A percentile compares a stretch with the other conserved stretches of the same genome.
Evolutionary conservation across 2,888 invertebrate species (phyloP).

Genomic region (Chrysolina haemoptera): DNA sequence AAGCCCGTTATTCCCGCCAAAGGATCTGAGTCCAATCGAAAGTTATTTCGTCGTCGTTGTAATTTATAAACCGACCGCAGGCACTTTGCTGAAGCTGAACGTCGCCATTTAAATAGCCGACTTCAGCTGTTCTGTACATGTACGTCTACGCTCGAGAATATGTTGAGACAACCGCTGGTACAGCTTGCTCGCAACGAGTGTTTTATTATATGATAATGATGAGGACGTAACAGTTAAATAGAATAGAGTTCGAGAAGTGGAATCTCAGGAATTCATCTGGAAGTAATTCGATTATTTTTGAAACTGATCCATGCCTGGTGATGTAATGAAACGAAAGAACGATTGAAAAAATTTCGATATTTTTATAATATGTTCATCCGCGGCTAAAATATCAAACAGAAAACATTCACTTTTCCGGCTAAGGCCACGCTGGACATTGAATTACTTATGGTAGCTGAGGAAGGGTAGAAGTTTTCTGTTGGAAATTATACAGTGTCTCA

Average conservation of each 20-base stretch:
- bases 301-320: no score
- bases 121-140: constrained; percentile 17
- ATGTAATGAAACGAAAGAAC: no score
- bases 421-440: no score
- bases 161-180: constrained; percentile 7
- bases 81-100: constrained; percentile 16
- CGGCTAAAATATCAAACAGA: no score
- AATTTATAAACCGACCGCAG: constrained; percentile 13
- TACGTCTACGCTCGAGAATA: constrained; percentile 12
- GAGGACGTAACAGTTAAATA: not conserved
- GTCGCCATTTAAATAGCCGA: constrained; percentile 16
- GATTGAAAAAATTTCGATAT: no score
- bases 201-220: not conserved
- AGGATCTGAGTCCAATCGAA: constrained; percentile 3
- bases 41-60: constrained; percentile 13
- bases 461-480: no score
- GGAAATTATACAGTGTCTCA: no score
- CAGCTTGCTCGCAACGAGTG: not conserved
- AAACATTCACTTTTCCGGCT: no score
- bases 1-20: not conserved
- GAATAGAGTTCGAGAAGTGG: not conserved
- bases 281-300: not conserved
- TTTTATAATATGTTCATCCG: no score
- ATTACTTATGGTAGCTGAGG: no score
- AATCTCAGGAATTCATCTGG: not conserved